Base-by-base conservation (phyloP, 2,888 invertebrate species). In the Apocheima hispidaria region DNA sequence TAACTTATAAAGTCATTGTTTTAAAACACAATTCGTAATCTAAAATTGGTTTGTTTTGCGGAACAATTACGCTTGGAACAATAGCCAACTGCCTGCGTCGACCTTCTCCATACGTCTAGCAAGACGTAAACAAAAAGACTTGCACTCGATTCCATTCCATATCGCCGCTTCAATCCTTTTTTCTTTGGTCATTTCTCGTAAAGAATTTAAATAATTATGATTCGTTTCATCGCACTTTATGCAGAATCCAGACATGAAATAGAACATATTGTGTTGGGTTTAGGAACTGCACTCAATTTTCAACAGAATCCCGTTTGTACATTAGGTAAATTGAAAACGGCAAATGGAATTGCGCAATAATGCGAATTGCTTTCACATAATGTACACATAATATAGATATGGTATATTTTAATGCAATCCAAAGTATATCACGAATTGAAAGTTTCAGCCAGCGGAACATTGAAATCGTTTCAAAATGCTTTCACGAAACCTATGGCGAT, bases 21-120 rank as follows among this genome's bases (percentile, higher is more conserved):
- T 67, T 69, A 52, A 65, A 61, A 57, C 64, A 68, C 66, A 67
- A 69, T 69, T 60, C 66, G 68, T 69, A 69, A 63, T 66, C 67
- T 73, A 66, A 71, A 77, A 77, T 74, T 66, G 64, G 50, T 62
- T 72, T 70, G 71, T 77, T 69, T 61, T 55, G 20, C 59, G 67
- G 70, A 80, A 79, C 80, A 79, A 81, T 79, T 72, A 75, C 70
- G 58, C 41, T 53, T 49, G 63, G 70, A 81, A 81, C 79, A 81
- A 81, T 81, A 69, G 79, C 56, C 61, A 60, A 54, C 58, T 63
- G 68, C 56, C 58, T 63, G 68, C 67, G 70, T 49, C 56, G 46
- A 58, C 56, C 66, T 66, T 68, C 68, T 55, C 52, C 51, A 62
- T 64, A 64, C 65, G 68, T 68, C 65, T 67, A 48, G 64, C 36